Base-by-base conservation (phyloP, 1,140 invertebrate species). In the Lutraria rhynchaena region DNA sequence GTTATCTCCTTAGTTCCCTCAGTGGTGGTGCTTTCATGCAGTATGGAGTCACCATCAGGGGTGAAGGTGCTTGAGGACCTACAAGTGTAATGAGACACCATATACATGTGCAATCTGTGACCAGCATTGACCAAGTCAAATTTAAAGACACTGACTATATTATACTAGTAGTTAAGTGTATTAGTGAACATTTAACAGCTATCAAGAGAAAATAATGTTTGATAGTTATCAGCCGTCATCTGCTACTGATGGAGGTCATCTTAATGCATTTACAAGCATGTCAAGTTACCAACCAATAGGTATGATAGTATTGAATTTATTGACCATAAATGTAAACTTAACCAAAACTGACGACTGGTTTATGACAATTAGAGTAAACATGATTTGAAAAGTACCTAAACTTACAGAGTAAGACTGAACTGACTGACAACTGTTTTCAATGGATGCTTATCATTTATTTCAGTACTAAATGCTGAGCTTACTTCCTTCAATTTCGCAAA, bases 381-480 rank as follows among this genome's bases (percentile, higher is more conserved):
- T 46, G 9, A 46, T 46, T 19, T 46, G 44, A 46, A 46, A 11
- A 11, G 9, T 46, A 11, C 44, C 9, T 46, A 58, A 58, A 58
- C 55, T 27, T 27, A 58, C 55, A 58, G 55, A 58, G 55, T 58
- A 58, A 58, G 22, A 58, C 55, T 58, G 55, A 58, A 58, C 17
- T 58, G 55, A 58, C 55, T n/a, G 17, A 13, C 55, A 27, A 58
- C 55, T 58, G 55, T 24, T 58, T 58, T 22, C 22, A 58, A 58
- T 58, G 55, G 55, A 58, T 58, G 22, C 55, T 58, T 58, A 22
- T 58, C 55, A 58, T 27, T 22, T 7, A 27, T 17, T 58, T 58
- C 55, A 58, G 55, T 58, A 13, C 22, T 9, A 58, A 58, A 22
- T 9, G 55, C 22, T 58, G 55, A 58, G 55, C 55, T 58, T 58